Evolutionary conservation across 2,888 invertebrate species (phyloP), one percentile per base, ranked within the genome.

Genomic region (Flabesymbios commensalis): DNA sequence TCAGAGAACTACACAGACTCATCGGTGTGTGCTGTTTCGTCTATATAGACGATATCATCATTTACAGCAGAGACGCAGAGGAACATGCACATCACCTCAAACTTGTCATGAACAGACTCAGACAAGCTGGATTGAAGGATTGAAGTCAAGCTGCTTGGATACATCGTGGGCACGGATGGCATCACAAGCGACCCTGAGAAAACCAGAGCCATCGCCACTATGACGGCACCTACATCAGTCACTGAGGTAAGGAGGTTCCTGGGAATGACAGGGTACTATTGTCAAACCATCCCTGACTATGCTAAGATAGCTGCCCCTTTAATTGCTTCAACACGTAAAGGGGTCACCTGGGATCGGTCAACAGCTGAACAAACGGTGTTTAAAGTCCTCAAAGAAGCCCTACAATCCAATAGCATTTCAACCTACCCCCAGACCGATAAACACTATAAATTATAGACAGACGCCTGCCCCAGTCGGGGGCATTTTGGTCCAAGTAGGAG

Each of bases 141-240:
- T 19, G 53, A 53, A 24, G 39, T 53, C 19, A 60, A 57, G 19
- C 61, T 64, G 42, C 47, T 69, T n/a, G 69, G 70, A 3, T 64
- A 68, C 53, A 56, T 61, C 10, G 51, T 71, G 19, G 41, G 42
- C 29, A 33, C 4, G 28, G 33, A 65, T 2, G 64, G 65, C 17
- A 61, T 71, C 26, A 17, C n/a, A 4, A 32, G 53, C 3, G 63
- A 68, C 33, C 63, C 65, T 2, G 59, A 60, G 10, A 64, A 66
- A 42, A 49, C 64, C n/a, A 28, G 26, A 10, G 53, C 58, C 43
- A 58, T 62, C 19, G 7, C 3, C 1, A 31, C 52, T 5, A 24
- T 57, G 52, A 7, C 5, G 7, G 24, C 39, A 1, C 63, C 59
- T 19, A 31, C 5, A 2, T 22, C 1, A 52, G 43, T 61, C 17